A percentile compares a stretch with the other conserved stretches of the same genome.
Evolutionary conservation across 2,113 vertebrate genomes (phyloP).

Genomic region (Corapipo altera): DNA sequence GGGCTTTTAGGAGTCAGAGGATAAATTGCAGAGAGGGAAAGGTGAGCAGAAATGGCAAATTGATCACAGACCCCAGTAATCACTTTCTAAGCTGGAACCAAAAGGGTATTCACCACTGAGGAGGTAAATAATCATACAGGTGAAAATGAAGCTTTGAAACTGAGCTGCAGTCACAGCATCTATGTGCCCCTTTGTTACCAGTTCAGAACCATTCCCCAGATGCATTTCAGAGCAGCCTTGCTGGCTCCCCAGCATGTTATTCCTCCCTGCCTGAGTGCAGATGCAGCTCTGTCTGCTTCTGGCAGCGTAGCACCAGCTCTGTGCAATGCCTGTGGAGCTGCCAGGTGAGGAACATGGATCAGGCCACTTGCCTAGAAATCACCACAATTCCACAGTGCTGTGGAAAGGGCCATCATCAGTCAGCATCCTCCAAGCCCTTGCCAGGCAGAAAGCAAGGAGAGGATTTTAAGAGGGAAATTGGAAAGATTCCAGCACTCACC

Average conservation of each 20-base stretch:
- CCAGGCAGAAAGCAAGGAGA: background rate
- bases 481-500: background rate
- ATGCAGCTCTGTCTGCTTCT: background rate
- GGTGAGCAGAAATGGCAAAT: background rate
- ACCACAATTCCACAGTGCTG: background rate
- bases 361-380: background rate
- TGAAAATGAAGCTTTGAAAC: background rate
- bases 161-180: background rate
- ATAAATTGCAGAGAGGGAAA: background rate
- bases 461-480: background rate
- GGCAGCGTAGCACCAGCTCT: background rate
- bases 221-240: background rate
- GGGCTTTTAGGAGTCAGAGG: background rate
- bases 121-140: background rate
- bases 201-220: background rate
- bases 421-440: background rate
- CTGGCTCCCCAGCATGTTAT: background rate
- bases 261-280: fast-evolving
- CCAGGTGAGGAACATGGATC: background rate
- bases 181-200: fast-evolving
- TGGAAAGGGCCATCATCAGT: fast-evolving
- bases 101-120: background rate
- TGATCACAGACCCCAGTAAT: background rate
- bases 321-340: background rate
- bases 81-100: background rate